Evolutionary conservation across 1,140 invertebrate genomes (phyloP).

Genomic region (Ooceraea biroi): DNA sequence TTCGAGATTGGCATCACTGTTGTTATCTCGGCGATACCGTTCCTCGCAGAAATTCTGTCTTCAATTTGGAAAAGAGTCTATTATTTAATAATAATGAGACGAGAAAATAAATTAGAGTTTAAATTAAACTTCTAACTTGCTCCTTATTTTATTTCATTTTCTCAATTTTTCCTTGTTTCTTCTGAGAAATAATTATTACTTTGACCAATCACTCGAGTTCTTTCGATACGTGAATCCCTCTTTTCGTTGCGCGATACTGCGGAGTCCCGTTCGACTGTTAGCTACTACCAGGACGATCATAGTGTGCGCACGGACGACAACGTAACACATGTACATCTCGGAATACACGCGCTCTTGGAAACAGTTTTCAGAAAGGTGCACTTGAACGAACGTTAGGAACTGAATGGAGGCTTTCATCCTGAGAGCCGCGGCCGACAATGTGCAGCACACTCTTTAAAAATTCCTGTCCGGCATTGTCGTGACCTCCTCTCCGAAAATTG

Average conservation of each 20-base stretch:
- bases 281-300: background rate
- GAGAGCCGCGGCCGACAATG: conserved; percentile 48
- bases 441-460: conserved; percentile 59
- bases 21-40: conserved; percentile 26
- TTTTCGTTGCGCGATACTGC: background rate
- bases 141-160: background rate
- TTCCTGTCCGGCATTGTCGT: conserved; percentile 48
- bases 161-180: background rate
- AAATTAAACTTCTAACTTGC: background rate
- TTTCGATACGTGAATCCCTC: background rate
- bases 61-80: background rate
- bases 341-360: conserved; percentile 47
- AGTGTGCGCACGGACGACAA: background rate
- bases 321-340: conserved; percentile 36
- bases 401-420: conserved; percentile 57
- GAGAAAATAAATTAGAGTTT: conserved; percentile 14
- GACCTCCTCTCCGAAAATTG: conserved; percentile 72
- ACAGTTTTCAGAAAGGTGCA: conserved; percentile 53
- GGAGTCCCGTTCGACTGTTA: background rate
- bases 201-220: background rate
- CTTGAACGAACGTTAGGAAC: conserved; percentile 57
- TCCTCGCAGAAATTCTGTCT: background rate
- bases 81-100: background rate
- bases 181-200: background rate
- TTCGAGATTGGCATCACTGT: conserved; percentile 28